phyloP scores from a whole-genome alignment of 2,888 invertebrate species.

The Scaptodrosophila latifasciaeformis region DNA sequence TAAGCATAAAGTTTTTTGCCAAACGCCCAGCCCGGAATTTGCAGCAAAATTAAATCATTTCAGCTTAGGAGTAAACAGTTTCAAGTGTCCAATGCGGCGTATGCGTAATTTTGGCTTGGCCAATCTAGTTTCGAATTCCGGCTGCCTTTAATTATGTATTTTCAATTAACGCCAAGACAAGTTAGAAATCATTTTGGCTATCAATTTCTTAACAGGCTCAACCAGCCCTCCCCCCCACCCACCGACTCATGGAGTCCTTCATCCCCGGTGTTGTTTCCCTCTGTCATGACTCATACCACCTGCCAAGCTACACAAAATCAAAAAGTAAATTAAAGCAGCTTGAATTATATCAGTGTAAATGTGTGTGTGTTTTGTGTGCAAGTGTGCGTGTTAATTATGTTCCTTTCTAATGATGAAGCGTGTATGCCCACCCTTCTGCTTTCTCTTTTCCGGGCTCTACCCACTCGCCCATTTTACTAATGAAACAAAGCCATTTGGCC shows the following conservation, averaged over 20 bases:
- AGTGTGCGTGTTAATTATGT: conserved; percentile 52
- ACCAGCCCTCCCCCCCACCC: background rate
- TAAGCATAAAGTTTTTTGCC: conserved; percentile 15
- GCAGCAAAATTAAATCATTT: no score
- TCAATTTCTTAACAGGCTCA: conserved; percentile 17
- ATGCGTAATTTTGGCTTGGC: conserved; percentile 47
- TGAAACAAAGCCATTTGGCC: conserved; percentile 45
- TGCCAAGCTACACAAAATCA: conserved; percentile 34
- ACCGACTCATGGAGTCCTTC: conserved; percentile 11
- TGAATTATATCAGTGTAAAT: conserved; percentile 12
- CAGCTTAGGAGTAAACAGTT: no score
- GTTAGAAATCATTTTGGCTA: conserved; percentile 41
- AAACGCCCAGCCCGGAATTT: no score
- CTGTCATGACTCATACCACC: conserved; percentile 22
- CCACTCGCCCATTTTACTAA: conserved; percentile 39
- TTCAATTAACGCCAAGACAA: conserved; percentile 48
- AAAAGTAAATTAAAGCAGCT: conserved; percentile 40
- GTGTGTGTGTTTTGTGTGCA: conserved; percentile 6
- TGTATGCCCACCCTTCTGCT: background rate
- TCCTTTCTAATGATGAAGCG: conserved; percentile 43
- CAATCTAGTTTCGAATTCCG: background rate
- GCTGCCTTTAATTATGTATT: conserved; percentile 40
- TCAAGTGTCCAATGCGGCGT: conserved; percentile 37
- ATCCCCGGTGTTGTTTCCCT: conserved; percentile 11
- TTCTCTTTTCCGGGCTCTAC: no score